Evolutionary conservation across 2,113 vertebrate species (phyloP), one percentile per base, ranked within the genome.

Genomic region (Theropithecus gelada): DNA sequence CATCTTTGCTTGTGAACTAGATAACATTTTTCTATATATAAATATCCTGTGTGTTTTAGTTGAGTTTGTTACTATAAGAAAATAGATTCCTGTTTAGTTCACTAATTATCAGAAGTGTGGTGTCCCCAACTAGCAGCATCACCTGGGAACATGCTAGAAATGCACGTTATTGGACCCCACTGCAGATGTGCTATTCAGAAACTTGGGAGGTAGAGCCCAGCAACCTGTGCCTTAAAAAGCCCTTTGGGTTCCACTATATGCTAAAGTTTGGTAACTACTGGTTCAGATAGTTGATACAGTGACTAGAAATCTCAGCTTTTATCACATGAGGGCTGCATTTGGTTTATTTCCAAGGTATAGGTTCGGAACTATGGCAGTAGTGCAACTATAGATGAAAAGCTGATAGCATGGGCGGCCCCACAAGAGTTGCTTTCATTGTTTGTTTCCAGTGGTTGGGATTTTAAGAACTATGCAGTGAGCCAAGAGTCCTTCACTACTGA

Each of bases 391-490:
- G 87, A 11, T 97, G 43, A 17, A 96, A 97, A 91, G 75, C 75
- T 59, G 45, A 68, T 94, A 85, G 27, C 52, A n/a, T 85, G 92
- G 64, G 66, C 83, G 43, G 18, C 95, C 89, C n/a, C 57, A 27
- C 52, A 45, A 80, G 92, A 96, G 92, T 95, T 92, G 90, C 45
- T 59, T 64, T 83, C 95, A 70, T 83, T 97, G 92, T 93, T 83
- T 97, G 92, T 95, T 97, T 97, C n/a, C 14, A 85, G 91, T 43
- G 94, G 43, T 93, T 97, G 48, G 87, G 85, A 88, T 81, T 16
- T 85, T 30, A 75, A 61, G 40, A 97, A 90, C 82, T 59, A 92
- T 90, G 86, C 87, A 90, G 83, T 87, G 25, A 25, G 82, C 96
- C 93, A 96, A 95, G 82, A 96, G 76, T 83, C 59, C 76, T 68